phyloP scores from a whole-genome alignment of 2,888 invertebrate genomes.

The Perithous albicinctus region DNA sequence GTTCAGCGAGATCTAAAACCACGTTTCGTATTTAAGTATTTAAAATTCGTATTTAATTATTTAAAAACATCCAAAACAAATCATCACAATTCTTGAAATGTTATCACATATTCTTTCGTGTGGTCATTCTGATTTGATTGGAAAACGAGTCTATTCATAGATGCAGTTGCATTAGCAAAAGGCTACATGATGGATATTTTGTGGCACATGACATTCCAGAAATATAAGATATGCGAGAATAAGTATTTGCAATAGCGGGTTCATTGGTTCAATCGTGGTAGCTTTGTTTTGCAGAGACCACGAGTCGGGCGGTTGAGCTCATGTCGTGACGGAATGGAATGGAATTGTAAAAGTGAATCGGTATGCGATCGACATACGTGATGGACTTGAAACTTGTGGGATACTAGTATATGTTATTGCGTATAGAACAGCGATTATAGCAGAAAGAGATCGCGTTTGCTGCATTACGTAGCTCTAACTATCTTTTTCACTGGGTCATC shows the following conservation, averaged over 20 bases:
- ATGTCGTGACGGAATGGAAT: not conserved
- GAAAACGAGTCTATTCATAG: too few species aligned
- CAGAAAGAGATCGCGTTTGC: conserved; percentile 16
- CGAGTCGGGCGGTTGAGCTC: not conserved
- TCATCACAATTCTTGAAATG: too few species aligned
- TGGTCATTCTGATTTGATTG: too few species aligned
- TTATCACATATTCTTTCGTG: too few species aligned
- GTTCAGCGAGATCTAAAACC: too few species aligned
- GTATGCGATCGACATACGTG: conserved; percentile 16
- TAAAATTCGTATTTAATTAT: too few species aligned
- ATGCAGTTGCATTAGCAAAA: not conserved
- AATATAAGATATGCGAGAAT: not conserved
- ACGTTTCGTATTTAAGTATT: too few species aligned
- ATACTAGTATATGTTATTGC: conserved; percentile 14
- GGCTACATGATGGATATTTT: not conserved
- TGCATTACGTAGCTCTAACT: conserved; percentile 5
- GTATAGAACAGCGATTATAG: conserved; percentile 20
- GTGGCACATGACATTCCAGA: not conserved
- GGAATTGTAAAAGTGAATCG: not conserved
- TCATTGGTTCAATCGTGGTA: not conserved
- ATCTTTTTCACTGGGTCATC: conserved; percentile 60
- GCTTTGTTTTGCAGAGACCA: conserved; percentile 12
- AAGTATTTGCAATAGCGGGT: not conserved
- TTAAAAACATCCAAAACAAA: too few species aligned
- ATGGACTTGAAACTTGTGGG: not conserved